These are phyloP conservation scores for Poecilus cupreus DNA, from an alignment of 2,888 invertebrate genomes.

Conservation along the genomic window DNA sequence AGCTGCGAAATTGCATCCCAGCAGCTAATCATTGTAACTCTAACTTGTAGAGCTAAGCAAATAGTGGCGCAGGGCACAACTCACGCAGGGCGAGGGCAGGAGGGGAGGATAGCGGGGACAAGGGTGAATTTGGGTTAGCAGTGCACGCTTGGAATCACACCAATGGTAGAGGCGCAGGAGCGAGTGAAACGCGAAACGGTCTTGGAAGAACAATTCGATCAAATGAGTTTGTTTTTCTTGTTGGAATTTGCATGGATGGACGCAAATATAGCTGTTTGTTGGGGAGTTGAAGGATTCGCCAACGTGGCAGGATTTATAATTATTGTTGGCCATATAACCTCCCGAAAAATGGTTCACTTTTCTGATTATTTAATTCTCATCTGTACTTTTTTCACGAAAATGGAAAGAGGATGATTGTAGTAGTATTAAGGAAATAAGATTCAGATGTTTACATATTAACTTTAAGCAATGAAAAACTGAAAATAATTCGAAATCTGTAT, in stretches of 20 bases:
- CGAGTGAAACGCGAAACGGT: background rate
- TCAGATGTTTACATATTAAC: too few relatives aligned
- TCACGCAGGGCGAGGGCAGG: background rate
- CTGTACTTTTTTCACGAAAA: too few relatives aligned
- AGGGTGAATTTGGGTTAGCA: background rate
- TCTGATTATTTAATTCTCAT: too few relatives aligned
- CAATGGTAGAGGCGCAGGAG: background rate
- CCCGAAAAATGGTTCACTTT: too few relatives aligned
- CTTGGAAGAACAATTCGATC: background rate
- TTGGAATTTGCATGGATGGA: background rate
- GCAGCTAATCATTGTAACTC: background rate
- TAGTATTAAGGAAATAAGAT: too few relatives aligned
- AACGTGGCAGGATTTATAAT: background rate
- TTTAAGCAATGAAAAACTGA: too few relatives aligned
- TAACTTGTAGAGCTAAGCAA: background rate
- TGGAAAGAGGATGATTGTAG: too few relatives aligned
- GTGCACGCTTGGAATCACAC: background rate
- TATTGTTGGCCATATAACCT: too few relatives aligned
- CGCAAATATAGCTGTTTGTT: background rate
- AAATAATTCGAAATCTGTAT: too few relatives aligned
- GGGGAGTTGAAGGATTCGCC: background rate
- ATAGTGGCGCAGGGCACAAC: background rate
- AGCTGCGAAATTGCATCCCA: background rate
- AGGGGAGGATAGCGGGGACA: background rate
- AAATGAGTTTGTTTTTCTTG: background rate